Conservation (phyloP, 2,797 vertebrate genomes). For the Pseudopleuronectes americanus region DNA sequence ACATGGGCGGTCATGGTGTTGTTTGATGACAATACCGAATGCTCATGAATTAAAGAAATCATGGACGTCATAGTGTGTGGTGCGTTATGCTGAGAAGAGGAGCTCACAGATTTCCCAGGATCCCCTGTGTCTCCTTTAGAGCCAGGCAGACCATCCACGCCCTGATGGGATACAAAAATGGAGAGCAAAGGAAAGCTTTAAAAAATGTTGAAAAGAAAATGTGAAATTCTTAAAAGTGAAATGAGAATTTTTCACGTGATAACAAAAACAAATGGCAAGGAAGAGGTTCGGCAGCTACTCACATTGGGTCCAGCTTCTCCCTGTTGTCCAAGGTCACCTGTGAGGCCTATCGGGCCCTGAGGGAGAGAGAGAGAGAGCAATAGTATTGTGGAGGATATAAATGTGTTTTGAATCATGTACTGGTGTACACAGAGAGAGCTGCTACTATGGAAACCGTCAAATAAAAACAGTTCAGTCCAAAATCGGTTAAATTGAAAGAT, state of each 20-base stretch:
- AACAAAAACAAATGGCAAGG: background rate
- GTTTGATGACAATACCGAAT: background rate
- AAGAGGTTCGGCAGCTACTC: conserved; percentile 73
- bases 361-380: background rate
- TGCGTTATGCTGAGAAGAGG: background rate
- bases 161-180: conserved; percentile 77
- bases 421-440: background rate
- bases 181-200: background rate
- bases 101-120: conserved; percentile 91
- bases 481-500: too few species aligned
- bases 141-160: conserved; percentile 91
- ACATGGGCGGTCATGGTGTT: background rate
- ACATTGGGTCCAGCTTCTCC: conserved; percentile 94
- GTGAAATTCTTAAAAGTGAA: background rate
- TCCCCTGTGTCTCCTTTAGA: conserved; percentile 96
- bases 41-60: background rate
- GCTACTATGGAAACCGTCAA: too few species aligned
- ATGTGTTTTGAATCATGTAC: conserved; percentile 3
- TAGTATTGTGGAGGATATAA: background rate
- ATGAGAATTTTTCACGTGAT: background rate
- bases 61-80: background rate
- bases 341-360: conserved; percentile 94
- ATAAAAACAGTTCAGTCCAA: too few species aligned
- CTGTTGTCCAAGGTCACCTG: conserved; percentile 95
- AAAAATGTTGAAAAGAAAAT: background rate